Base-by-base conservation (phyloP, 2,113 vertebrate genomes). In the Gallinago media region DNA sequence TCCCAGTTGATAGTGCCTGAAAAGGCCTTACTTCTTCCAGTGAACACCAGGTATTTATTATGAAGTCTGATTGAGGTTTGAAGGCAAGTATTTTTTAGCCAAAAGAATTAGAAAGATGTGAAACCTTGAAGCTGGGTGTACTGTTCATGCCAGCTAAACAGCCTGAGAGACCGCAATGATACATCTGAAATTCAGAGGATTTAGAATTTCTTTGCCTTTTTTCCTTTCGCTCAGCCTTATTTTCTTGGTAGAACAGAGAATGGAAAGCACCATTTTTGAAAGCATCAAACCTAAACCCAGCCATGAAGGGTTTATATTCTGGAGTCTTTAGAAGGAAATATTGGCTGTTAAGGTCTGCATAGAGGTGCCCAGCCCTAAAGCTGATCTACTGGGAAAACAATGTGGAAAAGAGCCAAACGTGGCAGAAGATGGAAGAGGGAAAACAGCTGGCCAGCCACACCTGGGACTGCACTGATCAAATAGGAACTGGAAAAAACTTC, bases 151-250 rank as follows among this genome's bases (percentile, higher is more conserved):
- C 90, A 89, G 56, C 22, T 89, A 56, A 93, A 91, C 25, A 82
- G 29, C 52, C 67, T 92, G 18, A 47, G 15, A 65, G 11, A 25
- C 12, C 19, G 38, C 15, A 0, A 0, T 59, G 15, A 31, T 2
- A 52, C 7, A 12, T 1, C 0, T 29, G 42, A 61, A 76, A 61
- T 72, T 61, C 42, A 49, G 40, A 58, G 19, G 15, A 62, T 32
- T 74, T 32, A 42, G 8, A 54, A 72, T 47, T 70, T 31, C 58
- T 58, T 85, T 63, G 18, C 32, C 25, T 56, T 47, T 84, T 85
- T 78, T 31, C 52, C 47, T 82, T 87, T 81, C 38, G 38, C 29
- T 68, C 40, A 56, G n/a, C 26, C 66, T 88, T 31, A 15, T 4
- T 52, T 88, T 88, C 87, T 40, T 40, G 12, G 40, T 29, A 92